A percentile compares a stretch with the other conserved stretches of the same genome.
Conservation (phyloP, 2,113 vertebrate genomes). For the Thymallus thymallus region DNA sequence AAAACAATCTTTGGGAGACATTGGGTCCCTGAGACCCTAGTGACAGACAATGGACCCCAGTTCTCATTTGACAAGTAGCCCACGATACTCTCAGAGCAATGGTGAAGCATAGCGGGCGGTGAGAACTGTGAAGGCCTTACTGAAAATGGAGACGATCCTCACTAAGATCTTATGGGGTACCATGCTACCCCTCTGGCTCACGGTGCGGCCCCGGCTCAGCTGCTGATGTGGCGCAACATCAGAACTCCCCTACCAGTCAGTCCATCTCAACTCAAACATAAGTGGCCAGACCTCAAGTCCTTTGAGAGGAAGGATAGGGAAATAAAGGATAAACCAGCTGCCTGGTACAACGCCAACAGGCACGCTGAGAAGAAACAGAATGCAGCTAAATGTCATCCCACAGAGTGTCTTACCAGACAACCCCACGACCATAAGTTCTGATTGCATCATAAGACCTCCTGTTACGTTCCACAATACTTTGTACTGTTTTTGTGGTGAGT, state of each 20-base stretch:
- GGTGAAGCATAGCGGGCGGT: neutral
- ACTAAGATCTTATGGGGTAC: neutral
- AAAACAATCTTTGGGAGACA: neutral
- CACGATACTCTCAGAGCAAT: conserved; percentile 12
- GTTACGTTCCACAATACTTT: too few relatives aligned
- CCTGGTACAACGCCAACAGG: neutral
- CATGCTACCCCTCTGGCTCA: conserved; percentile 4
- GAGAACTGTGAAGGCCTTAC: neutral
- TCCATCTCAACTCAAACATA: neutral
- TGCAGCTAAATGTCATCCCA: neutral
- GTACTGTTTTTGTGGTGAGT: too few relatives aligned
- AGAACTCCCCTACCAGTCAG: neutral
- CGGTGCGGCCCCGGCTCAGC: conserved; percentile 1
- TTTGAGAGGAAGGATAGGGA: neutral
- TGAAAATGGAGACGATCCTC: conserved; percentile 8
- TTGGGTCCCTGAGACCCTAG: neutral
- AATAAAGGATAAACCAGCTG: neutral
- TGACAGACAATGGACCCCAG: neutral
- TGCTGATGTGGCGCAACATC: conserved; percentile 21
- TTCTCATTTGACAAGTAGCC: conserved; percentile 4
- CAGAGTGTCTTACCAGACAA: too few relatives aligned
- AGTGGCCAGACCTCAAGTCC: neutral
- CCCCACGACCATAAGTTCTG: neutral
- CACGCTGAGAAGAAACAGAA: neutral
- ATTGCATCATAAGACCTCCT: neutral